Evolutionary conservation across 2,797 vertebrate species (phyloP), one percentile per base, ranked within the genome.

Genomic region (Phoebastria nigripes): DNA sequence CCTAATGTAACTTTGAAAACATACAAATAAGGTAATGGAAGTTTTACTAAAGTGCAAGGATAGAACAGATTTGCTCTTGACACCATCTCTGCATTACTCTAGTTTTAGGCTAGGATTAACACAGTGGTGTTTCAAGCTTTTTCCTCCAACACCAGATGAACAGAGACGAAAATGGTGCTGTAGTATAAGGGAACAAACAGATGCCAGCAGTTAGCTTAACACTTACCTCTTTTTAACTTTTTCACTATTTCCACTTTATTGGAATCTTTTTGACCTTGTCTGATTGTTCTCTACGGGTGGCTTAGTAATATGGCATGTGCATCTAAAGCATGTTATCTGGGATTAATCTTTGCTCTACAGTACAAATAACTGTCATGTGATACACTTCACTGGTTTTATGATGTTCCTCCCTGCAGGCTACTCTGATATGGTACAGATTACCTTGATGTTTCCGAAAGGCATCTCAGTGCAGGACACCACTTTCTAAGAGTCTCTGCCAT

Each of bases 381-480:
- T 82, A 63, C 91, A 94, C 86, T 96, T 94, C 87, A 49, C 41
- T 89, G 92, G n/a, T 87, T 90, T 89, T 89, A 67, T 44, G 41
- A 67, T 94, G 76, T 33, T 96, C 70, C 63, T 94, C 91, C 88
- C 92, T 90, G 81, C 76, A 85, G 90, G 81, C 79, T 93, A 81
- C 70, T 83, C 85, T 86, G 79, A 90, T 97, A 92, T 93, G 59
- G 86, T 87, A 94, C 81, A 95, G 79, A 92, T 94, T 94, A 96
- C 87, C 54, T 86, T 80, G 31, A 73, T 93, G 29, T 88, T 97
- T 95, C 86, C 16, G 8, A 94, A 95, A 94, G 84, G 31, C 56
- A 70, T 31, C 24, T 74, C 86, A 87, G 25, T 83, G 67, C 46
- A 86, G 89, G 82, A 61, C 69, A 83, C 8, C 3, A 1, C 31